Conservation (phyloP, 2,113 vertebrate species). For the Choloepus hoffmanni region DNA sequence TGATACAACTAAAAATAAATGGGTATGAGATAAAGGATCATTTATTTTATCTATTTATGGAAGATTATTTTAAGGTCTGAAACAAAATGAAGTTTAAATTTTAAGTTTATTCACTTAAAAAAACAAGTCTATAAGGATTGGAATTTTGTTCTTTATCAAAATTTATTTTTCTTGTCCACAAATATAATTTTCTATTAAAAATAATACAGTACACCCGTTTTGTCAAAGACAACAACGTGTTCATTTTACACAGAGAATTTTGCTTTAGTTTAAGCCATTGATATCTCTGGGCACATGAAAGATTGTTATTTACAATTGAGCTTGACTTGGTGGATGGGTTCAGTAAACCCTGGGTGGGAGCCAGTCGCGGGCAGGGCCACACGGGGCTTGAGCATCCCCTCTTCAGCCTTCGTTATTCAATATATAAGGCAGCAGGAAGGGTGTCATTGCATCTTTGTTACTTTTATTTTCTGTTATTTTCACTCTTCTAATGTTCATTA, state of each 20-base stretch:
- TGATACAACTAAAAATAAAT: conserved; percentile 72
- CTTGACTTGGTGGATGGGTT: background rate
- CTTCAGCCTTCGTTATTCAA: background rate
- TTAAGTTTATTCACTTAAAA: conserved; percentile 57
- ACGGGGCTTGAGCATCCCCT: background rate
- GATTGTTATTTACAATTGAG: background rate
- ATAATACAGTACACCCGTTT: background rate
- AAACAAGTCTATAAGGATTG: background rate
- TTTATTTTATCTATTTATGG: conserved; percentile 9
- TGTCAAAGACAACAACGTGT: background rate
- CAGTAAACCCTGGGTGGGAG: background rate
- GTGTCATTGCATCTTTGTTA: background rate
- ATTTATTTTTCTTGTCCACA: background rate
- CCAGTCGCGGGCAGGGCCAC: background rate
- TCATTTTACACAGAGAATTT: background rate
- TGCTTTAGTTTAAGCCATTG: background rate
- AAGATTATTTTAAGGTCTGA: conserved; percentile 79
- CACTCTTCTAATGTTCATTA: background rate
- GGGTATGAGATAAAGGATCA: conserved; percentile 56
- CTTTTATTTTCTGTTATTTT: background rate
- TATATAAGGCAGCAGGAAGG: background rate
- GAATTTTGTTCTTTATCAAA: background rate
- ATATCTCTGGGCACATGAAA: background rate
- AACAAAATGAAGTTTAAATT: conserved; percentile 81
- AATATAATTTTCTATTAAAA: background rate